Base-by-base conservation (phyloP, 2,888 invertebrate species). In the Lottia gigantea region DNA sequence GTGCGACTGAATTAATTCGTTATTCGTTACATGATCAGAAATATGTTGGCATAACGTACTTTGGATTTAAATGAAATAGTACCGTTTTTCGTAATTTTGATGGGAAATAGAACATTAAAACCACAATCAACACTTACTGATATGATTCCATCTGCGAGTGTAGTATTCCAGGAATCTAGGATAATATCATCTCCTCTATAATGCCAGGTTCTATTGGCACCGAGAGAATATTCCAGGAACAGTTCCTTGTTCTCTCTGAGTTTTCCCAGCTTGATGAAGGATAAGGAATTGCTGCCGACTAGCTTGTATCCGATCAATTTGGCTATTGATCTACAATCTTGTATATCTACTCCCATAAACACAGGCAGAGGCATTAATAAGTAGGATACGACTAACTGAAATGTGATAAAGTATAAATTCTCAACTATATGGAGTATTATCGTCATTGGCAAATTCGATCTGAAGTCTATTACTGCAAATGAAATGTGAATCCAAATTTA, bases 241-340 rank as follows among this genome's bases (percentile, higher is more conserved):
- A 14, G 26, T 15, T 14, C 19, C 2, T 16, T 19, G 47, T 68
- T 68, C n/a, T 62, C n/a, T n/a, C 23, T 62, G 46, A 68, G 40
- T 8, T 31, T 46, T 11, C 46, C 62, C 40, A 68, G 46, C 46
- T 23, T 15, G 0, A 62, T 11, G 23, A 23, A 62, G 11, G 62
- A 40, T 12, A 68, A 25, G 7, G 26, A 62, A 46, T 68, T 68
- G 62, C 46, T 62, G 12, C 62, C 62, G 23, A 68, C 46, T 62
- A 62, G 55, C 3, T 62, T 62, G 46, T 62, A 62, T 15, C 46
- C n/a, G 11, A 49, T 62, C 2, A 68, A 25, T 25, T 62, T 65
- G n/a, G 65, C 65, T 46, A 65, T 65, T 46, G 46, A 16, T 23
- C 65, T 45, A 46, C 65, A 65, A 46, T 65, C 65, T 25, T 23